A percentile compares a stretch with the other conserved stretches of the same genome.
These are phyloP conservation scores for Dermolepida albohirtum DNA, from an alignment of 2,888 invertebrate genomes.

Conservation along the genomic window DNA sequence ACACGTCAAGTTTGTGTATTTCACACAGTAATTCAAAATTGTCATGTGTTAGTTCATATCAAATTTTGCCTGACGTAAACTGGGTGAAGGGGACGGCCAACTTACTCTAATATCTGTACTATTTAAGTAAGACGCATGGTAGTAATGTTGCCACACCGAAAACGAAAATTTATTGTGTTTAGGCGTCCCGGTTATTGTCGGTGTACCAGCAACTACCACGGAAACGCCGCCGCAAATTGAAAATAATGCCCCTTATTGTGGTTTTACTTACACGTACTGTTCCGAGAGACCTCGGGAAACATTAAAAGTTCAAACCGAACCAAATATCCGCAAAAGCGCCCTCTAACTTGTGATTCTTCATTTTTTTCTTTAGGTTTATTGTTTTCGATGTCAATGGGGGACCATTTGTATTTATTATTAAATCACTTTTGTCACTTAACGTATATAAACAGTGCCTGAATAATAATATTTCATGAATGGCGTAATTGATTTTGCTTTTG, in stretches of 20 bases:
- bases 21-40: too few relatives aligned
- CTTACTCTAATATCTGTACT: neutral
- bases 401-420: too few relatives aligned
- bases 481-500: too few relatives aligned
- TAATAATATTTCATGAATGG: too few relatives aligned
- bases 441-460: too few relatives aligned
- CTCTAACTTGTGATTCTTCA: conserved; percentile 46
- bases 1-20: too few relatives aligned
- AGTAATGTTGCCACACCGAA: conserved; percentile 14
- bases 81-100: neutral
- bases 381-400: too few relatives aligned
- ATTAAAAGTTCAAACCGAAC: conserved; percentile 55
- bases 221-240: conserved; percentile 40
- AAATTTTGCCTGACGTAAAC: too few relatives aligned
- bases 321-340: conserved; percentile 54
- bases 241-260: conserved; percentile 59
- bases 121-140: conserved; percentile 47
- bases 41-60: too few relatives aligned
- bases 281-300: conserved; percentile 44
- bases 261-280: conserved; percentile 50
- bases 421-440: too few relatives aligned
- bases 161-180: conserved; percentile 28
- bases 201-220: conserved; percentile 22
- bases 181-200: conserved; percentile 21
- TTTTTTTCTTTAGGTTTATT: conserved; percentile 51